Base-by-base conservation (phyloP, 2,113 vertebrate genomes). In the Coryphaenoides rupestris region DNA sequence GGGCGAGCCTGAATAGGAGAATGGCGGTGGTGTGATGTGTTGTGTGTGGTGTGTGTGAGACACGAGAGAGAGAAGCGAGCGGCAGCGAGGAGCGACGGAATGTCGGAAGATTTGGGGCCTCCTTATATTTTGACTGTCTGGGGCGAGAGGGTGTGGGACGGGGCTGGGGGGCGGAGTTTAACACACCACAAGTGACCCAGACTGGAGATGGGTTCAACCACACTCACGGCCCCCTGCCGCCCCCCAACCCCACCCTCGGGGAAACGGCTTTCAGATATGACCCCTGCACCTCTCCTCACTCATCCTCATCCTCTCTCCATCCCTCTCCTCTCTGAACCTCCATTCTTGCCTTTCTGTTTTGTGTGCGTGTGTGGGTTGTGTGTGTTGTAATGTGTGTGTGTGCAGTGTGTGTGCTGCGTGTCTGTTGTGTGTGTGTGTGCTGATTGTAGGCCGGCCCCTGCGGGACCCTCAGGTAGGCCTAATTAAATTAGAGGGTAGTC, bases 351-450 rank as follows among this genome's bases (percentile, higher is more conserved):
- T n/a, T n/a, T n/a, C n/a, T 73, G 64, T 47, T 33, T 68, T 75
- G 69, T 62, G 72, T 72, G 66, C 68, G 76, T 59, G 74, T 82
- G 76, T n/a, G 66, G 49, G 22, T 19, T 56, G 2, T 71, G 26
- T 58, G 45, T 33, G 28, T 33, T 33, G 28, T 33, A n/a, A n/a
- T 73, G 64, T 47, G 72, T 33, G 69, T 75, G 69, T 62, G 72
- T 72, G 66, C 68, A 79, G 76, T 59, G 74, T 82, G 76, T n/a
- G 66, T 49, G 22, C 21, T 56, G 2, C 72, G 26, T 58, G 45
- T 60, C 5, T 33, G 28, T 33, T 33, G 28, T 33, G 28, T 3
- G 3, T 33, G 28, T 33, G 28, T 26, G 24, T 26, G 24, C n/a
- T n/a, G n/a, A n/a, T n/a, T n/a, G n/a, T n/a, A n/a, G n/a, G n/a